Evolutionary conservation across 1,140 invertebrate species (phyloP).

Genomic region (Drosophila pseudoananassae): DNA sequence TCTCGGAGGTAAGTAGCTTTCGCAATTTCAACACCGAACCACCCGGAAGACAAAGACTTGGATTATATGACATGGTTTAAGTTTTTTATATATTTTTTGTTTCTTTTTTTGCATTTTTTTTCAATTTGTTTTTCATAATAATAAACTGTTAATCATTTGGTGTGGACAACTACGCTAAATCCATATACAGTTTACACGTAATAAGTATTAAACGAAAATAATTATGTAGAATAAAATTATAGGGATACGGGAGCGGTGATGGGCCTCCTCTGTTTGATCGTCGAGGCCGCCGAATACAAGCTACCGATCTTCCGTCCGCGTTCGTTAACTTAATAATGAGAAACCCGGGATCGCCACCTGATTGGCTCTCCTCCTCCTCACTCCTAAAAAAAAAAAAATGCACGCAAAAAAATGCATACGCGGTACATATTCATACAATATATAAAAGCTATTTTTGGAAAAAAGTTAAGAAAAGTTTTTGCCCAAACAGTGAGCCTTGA

Average conservation of each 20-base stretch:
- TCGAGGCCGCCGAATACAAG: too few species aligned
- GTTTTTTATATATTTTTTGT: slow-evolving; percentile 56
- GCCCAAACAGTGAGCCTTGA: too few species aligned
- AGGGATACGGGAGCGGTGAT: slow-evolving; percentile 31
- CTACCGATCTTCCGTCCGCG: not conserved
- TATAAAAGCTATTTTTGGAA: not conserved
- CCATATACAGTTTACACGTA: slow-evolving; percentile 80
- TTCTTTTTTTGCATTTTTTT: slow-evolving; percentile 23
- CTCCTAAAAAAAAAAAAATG: slow-evolving; percentile 27
- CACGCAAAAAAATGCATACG: not conserved
- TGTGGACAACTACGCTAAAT: slow-evolving; percentile 80
- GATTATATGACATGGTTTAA: slow-evolving; percentile 64
- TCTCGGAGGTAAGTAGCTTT: not conserved
- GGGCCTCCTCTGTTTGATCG: not conserved
- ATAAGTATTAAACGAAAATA: slow-evolving; percentile 74
- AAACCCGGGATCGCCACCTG: not conserved
- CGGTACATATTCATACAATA: not conserved
- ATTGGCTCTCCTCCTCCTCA: not conserved
- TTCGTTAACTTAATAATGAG: slow-evolving; percentile 15
- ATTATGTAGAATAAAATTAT: slow-evolving; percentile 45
- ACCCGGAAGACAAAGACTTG: slow-evolving; percentile 2
- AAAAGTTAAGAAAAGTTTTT: too few species aligned
- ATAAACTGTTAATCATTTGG: slow-evolving; percentile 79
- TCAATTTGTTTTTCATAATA: slow-evolving; percentile 3
- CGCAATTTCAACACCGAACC: not conserved